A percentile compares a stretch with the other conserved stretches of the same genome.
These are phyloP conservation scores for Steromphala cineraria DNA, from an alignment of 2,888 invertebrate genomes.

Conservation along the genomic window DNA sequence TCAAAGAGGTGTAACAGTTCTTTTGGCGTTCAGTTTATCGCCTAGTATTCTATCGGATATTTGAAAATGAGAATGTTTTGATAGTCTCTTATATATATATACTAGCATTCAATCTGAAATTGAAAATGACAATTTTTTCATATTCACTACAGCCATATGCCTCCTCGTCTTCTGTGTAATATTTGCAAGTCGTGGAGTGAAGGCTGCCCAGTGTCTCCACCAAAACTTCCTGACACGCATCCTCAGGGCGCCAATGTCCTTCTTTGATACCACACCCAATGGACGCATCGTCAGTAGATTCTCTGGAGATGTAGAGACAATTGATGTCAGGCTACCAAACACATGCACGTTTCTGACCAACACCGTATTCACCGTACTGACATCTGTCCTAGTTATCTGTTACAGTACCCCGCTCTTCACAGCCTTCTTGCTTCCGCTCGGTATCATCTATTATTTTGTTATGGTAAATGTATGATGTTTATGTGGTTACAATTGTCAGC, in stretches of 20 bases:
- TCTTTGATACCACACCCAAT: background rate
- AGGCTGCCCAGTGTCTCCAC: background rate
- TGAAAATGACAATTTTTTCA: background rate
- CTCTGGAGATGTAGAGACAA: background rate
- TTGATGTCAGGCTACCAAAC: background rate
- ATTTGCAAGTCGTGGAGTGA: background rate
- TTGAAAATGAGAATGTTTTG: background rate
- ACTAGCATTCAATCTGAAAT: too few relatives aligned
- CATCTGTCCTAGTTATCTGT: background rate
- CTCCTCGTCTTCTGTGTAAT: background rate
- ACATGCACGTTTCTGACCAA: background rate
- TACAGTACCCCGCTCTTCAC: background rate
- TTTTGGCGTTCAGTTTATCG: too few relatives aligned
- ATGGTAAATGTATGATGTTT: background rate
- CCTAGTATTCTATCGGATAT: too few relatives aligned
- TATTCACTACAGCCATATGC: background rate
- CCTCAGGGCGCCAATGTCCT: slow-evolving; percentile 1
- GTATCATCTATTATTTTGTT: background rate
- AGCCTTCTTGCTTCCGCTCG: background rate
- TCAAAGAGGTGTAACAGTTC: too few relatives aligned
- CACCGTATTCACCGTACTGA: background rate
- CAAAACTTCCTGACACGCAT: background rate
- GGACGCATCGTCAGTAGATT: background rate
- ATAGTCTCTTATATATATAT: background rate
- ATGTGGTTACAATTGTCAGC: too few relatives aligned